A percentile compares a stretch with the other conserved stretches of the same genome.
phyloP scores from a whole-genome alignment of 2,888 invertebrate genomes.

The Apotomis turbidana region DNA sequence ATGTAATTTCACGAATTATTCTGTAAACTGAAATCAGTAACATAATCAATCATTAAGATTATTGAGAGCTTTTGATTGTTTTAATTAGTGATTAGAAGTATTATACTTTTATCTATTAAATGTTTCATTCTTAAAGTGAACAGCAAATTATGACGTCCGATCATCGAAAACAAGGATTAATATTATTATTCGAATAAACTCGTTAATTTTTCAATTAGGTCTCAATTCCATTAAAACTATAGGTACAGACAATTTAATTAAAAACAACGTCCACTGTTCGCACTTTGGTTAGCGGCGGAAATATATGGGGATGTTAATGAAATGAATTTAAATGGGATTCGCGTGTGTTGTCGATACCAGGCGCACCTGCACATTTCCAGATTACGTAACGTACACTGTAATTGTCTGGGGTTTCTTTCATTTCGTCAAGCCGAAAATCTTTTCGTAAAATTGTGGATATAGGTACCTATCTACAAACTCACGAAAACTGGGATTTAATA shows the following conservation, averaged over 20 bases:
- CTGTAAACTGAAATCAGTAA: constrained; percentile 4
- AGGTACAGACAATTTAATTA: constrained; percentile 27
- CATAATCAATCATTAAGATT: too few relatives aligned
- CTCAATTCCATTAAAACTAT: constrained; percentile 21
- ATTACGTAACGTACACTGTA: constrained; percentile 3
- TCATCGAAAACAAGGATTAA: neutral
- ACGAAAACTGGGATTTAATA: too few relatives aligned
- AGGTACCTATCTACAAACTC: too few relatives aligned
- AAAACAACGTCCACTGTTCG: constrained; percentile 30
- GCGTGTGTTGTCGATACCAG: constrained; percentile 13
- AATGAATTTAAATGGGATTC: constrained; percentile 30
- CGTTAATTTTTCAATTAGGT: constrained; percentile 15
- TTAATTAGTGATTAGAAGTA: too few relatives aligned
- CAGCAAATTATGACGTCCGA: neutral
- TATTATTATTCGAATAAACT: neutral
- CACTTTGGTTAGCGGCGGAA: constrained; percentile 24
- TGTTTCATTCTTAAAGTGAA: too few relatives aligned
- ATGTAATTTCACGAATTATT: constrained; percentile 8
- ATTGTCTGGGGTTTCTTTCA: constrained; percentile 1
- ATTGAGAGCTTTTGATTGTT: too few relatives aligned
- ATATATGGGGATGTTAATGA: constrained; percentile 32
- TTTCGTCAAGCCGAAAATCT: neutral
- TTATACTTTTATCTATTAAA: too few relatives aligned
- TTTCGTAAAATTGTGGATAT: neutral
- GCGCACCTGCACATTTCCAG: constrained; percentile 23